These are phyloP conservation scores for Ptychoptera albimana DNA, from an alignment of 2,888 invertebrate genomes.

Conservation along the genomic window DNA sequence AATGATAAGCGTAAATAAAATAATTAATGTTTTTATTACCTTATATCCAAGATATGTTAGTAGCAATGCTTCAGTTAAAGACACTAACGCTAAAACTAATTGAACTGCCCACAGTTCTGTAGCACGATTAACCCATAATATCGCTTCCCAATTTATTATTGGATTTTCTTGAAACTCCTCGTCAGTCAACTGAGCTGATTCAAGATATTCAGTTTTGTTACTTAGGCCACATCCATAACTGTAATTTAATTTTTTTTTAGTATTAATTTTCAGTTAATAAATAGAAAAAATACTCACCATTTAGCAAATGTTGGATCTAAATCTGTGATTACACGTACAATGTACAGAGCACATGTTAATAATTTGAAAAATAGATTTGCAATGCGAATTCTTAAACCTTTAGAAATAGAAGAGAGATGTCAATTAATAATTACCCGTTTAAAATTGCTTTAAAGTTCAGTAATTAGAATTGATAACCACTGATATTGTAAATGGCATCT, in stretches of 20 bases:
- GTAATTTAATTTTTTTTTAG: conserved; percentile 14
- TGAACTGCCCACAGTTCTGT: conserved; percentile 83
- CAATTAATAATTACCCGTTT: too few relatives aligned
- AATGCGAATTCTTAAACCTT: conserved; percentile 95
- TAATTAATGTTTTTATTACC: conserved; percentile 47
- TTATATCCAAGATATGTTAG: conserved; percentile 96
- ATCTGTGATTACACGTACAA: conserved; percentile 83
- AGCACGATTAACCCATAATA: conserved; percentile 86
- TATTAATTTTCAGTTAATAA: background rate
- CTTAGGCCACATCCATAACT: conserved; percentile 73
- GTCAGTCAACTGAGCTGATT: conserved; percentile 71
- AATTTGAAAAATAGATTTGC: conserved; percentile 96
- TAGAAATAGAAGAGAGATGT: too few relatives aligned
- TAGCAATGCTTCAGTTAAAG: conserved; percentile 82
- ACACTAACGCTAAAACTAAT: conserved; percentile 81
- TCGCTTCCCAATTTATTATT: conserved; percentile 90
- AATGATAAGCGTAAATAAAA: too few relatives aligned
- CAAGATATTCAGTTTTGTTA: conserved; percentile 71
- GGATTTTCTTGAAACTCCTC: conserved; percentile 87
- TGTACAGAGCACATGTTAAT: conserved; percentile 90
- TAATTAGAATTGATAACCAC: too few relatives aligned
- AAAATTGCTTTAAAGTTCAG: too few relatives aligned
- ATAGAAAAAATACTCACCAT: conserved; percentile 47
- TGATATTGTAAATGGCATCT: too few relatives aligned
- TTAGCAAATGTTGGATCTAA: conserved; percentile 72